Percentiles rank a stretch among this genome's conserved stretches.
Evolutionary conservation across 2,888 invertebrate species (phyloP).

Genomic region (Rapana venosa): DNA sequence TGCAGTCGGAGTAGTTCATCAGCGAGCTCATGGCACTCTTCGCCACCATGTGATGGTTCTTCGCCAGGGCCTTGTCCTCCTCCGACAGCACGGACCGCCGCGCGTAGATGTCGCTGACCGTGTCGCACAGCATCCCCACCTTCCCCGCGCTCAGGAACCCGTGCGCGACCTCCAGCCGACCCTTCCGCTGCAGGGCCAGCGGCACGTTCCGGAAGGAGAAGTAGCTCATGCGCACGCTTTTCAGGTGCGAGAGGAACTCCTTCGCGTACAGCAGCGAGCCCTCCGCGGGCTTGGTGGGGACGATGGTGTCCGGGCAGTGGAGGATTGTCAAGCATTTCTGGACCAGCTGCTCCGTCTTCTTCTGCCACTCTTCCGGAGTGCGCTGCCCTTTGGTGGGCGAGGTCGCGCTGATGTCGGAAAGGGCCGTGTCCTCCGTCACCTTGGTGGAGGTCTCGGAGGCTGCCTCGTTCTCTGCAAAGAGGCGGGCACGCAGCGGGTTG

Average conservation of each 20-base stretch:
- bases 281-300: background rate
- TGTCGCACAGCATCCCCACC: background rate
- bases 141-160: background rate
- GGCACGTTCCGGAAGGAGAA: background rate
- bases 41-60: background rate
- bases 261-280: background rate
- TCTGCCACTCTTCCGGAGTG: background rate
- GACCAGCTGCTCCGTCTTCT: background rate
- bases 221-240: background rate
- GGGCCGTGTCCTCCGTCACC: background rate
- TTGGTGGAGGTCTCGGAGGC: background rate
- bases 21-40: conserved; percentile 32
- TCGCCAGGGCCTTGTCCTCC: background rate
- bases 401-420: background rate
- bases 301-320: background rate
- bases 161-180: background rate
- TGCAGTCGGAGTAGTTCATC: conserved; percentile 45
- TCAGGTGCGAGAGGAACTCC: background rate
- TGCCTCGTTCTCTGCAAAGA: background rate
- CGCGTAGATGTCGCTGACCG: background rate
- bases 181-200: background rate
- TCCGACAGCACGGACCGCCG: background rate
- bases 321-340: background rate
- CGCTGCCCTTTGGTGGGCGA: background rate
- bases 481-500: too few relatives aligned